Evolutionary conservation across 2,797 vertebrate genomes (phyloP), one percentile per base, ranked within the genome.

Genomic region (Channallabes apus): DNA sequence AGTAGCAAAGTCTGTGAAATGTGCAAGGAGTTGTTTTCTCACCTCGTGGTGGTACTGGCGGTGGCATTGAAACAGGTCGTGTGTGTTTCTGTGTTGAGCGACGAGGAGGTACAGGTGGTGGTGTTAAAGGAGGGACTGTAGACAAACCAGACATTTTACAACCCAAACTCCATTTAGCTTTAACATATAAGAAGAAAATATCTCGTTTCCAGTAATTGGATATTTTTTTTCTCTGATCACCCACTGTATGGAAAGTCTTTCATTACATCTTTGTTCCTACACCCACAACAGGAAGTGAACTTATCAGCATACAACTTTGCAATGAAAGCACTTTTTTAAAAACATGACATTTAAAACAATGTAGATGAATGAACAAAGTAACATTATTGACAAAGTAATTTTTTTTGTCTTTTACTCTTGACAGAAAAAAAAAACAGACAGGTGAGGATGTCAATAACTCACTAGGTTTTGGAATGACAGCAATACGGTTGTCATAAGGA

Each of bases 11-110:
- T 35, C 22, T 41, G 20, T 41, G 22, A 56, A 32, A 38, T 76
- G 27, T 62, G 15, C 59, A 18, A 69, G 11, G 0, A 11, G 24
- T 1, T 41, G 51, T 54, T 54, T 82, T 35, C 91, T 92, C 87
- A 95, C 94, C 35, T 89, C 94, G 91, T 6, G 94, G 93, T 1
- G 93, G 93, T 69, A 95, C 32, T 0, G 93, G 94, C 7, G 93
- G 94, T 15, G 93, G 92, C 38, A 82, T 64, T 0, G 87, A 86
- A 8, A 9, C 24, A 2, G 90, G 87, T 0, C 18, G 22, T 0
- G 82, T 73, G 17, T 86, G 85, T 72, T 76, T 91, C 54, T 75
- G 67, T 11, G 87, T 67, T 12, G 29, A 51, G 18, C 65, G 84
- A 35, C 83, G 89, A 11, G 91, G 90, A 20, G 89, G 83, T 27